phyloP scores from a whole-genome alignment of 2,888 invertebrate genomes.

The Crematogaster levior region DNA sequence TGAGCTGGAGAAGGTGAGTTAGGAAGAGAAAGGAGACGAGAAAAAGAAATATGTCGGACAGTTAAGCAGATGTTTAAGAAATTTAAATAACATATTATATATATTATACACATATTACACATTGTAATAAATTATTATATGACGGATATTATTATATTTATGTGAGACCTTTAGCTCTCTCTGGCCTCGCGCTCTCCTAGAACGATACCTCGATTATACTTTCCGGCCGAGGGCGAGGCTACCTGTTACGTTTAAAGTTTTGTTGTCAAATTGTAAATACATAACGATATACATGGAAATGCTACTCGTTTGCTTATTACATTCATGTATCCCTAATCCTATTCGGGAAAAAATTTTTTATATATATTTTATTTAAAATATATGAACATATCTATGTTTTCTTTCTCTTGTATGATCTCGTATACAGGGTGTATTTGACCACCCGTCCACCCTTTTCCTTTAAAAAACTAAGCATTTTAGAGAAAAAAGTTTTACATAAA shows the following conservation, averaged over 20 bases:
- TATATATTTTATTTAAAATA: neutral
- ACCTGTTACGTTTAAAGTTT: conserved; percentile 79
- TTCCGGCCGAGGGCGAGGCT: conserved; percentile 76
- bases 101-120: conserved; percentile 67
- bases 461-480: too few species aligned
- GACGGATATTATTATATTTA: conserved; percentile 77
- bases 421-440: too few species aligned
- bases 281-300: conserved; percentile 83
- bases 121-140: conserved; percentile 81
- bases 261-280: conserved; percentile 84
- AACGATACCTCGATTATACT: conserved; percentile 58
- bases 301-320: conserved; percentile 56
- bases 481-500: too few species aligned
- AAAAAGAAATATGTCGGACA: conserved; percentile 52
- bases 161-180: conserved; percentile 76
- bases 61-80: conserved; percentile 71
- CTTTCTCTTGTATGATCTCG: too few species aligned
- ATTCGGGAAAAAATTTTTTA: neutral
- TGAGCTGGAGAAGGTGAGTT: conserved; percentile 30
- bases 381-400: too few species aligned
- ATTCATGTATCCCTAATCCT: neutral
- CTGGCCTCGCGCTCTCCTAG: conserved; percentile 73
- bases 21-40: conserved; percentile 51
- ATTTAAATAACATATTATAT: conserved; percentile 77
- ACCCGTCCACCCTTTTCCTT: too few species aligned